Evolutionary conservation across 2,888 invertebrate genomes (phyloP).

Genomic region (Scaptomyza parva): DNA sequence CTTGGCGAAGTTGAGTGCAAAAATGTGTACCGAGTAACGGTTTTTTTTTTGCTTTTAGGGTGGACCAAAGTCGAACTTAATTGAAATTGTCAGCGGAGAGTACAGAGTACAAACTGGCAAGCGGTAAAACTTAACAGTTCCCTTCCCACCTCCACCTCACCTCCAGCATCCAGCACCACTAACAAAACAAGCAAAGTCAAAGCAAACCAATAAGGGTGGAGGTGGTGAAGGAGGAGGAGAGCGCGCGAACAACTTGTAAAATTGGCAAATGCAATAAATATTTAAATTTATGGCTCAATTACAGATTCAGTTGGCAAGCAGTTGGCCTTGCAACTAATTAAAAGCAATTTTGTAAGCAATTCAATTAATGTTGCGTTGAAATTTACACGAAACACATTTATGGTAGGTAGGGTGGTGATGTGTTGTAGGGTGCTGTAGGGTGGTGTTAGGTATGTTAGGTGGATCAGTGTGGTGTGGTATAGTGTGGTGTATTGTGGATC

Average conservation of each 20-base stretch:
- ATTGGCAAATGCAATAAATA: constrained; percentile 64
- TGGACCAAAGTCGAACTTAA: constrained; percentile 51
- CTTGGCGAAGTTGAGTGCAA: constrained; percentile 63
- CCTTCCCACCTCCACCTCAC: too few relatives aligned
- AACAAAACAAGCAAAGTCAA: not conserved
- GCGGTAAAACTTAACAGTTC: not conserved
- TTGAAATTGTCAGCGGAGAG: constrained; percentile 49
- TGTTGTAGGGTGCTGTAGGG: not conserved
- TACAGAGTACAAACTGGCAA: not conserved
- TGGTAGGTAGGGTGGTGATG: too few relatives aligned
- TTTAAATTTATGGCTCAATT: constrained; percentile 68
- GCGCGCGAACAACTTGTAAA: constrained; percentile 54
- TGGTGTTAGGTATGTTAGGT: too few relatives aligned
- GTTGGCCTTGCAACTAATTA: constrained; percentile 25
- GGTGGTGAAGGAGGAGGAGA: too few relatives aligned
- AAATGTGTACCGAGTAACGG: constrained; percentile 53
- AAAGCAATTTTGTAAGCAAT: constrained; percentile 57
- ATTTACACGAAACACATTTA: not conserved
- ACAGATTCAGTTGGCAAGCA: constrained; percentile 19
- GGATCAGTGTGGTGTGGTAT: too few relatives aligned
- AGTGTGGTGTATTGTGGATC: too few relatives aligned
- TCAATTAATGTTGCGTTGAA: constrained; percentile 13
- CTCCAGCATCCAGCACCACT: not conserved
- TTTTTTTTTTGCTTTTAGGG: not conserved
- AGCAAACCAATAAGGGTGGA: not conserved